These are phyloP conservation scores for Centropristis striata DNA, from an alignment of 2,113 vertebrate genomes.

Conservation along the genomic window DNA sequence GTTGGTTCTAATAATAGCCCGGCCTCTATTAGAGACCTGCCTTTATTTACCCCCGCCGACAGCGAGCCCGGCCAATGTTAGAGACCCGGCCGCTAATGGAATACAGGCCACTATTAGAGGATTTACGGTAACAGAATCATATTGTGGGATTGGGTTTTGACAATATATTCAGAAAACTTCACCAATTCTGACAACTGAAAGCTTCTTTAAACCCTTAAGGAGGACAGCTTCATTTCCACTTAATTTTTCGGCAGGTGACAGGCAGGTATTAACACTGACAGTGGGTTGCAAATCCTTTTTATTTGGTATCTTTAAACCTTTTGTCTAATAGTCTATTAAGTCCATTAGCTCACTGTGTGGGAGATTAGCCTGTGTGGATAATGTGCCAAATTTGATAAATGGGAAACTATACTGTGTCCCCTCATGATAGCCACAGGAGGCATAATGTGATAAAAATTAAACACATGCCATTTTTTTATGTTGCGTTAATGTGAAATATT, in stretches of 20 bases:
- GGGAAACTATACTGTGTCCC: slow-evolving; percentile 37
- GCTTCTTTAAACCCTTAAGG: slow-evolving; percentile 2
- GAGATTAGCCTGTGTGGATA: slow-evolving; percentile 56
- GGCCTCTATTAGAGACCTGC: no score
- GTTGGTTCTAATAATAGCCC: no score
- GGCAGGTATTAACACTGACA: slow-evolving; percentile 43
- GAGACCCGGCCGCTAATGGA: no score
- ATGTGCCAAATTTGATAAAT: slow-evolving; percentile 61
- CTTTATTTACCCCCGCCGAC: no score
- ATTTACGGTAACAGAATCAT: no score
- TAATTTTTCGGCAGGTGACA: slow-evolving; percentile 28
- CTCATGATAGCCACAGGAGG: slow-evolving; percentile 21
- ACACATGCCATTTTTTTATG: slow-evolving; percentile 38
- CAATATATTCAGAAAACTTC: slow-evolving; percentile 6
- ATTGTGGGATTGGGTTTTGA: neutral
- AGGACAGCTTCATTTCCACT: slow-evolving; percentile 15
- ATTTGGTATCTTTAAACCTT: slow-evolving; percentile 53
- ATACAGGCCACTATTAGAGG: no score
- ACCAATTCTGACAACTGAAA: neutral
- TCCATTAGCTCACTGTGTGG: slow-evolving; percentile 50
- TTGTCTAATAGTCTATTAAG: slow-evolving; percentile 59
- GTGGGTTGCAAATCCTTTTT: slow-evolving; percentile 37
- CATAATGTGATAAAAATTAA: slow-evolving; percentile 26
- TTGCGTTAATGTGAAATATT: slow-evolving; percentile 43
- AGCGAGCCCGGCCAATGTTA: no score